These are phyloP conservation scores for Caranx ignobilis DNA, from an alignment of 2,113 vertebrate genomes.

Conservation along the genomic window DNA sequence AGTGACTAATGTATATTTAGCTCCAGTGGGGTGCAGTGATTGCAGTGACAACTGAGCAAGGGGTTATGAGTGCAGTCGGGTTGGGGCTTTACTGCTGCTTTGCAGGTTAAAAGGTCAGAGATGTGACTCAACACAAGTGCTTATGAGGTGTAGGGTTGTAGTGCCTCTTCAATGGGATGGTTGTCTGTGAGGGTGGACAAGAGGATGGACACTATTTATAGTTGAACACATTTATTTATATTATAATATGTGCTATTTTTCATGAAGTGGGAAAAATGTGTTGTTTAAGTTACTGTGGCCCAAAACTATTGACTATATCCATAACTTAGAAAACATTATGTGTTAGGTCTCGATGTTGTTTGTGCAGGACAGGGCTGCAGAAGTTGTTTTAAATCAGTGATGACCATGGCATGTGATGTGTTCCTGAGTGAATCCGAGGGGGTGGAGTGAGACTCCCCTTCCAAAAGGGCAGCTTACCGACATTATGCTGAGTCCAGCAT, in stretches of 20 bases:
- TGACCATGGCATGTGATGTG: not conserved
- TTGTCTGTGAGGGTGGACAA: slow-evolving; percentile 3
- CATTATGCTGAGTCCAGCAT: slow-evolving; percentile 54
- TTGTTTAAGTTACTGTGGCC: not conserved
- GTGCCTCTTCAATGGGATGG: slow-evolving; percentile 42
- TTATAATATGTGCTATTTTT: not conserved
- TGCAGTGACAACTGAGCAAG: slow-evolving; percentile 42
- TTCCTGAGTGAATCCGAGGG: not conserved
- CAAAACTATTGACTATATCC: not conserved
- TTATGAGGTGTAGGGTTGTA: slow-evolving; percentile 27
- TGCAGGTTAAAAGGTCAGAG: slow-evolving; percentile 52
- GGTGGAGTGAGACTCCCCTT: slow-evolving; percentile 17
- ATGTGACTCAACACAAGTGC: not conserved
- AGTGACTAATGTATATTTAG: slow-evolving; percentile 78
- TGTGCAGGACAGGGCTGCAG: not conserved
- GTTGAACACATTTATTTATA: too few relatives aligned
- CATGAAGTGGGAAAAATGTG: not conserved
- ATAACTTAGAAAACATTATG: not conserved
- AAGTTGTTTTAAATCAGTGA: slow-evolving; percentile 8
- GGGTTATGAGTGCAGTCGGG: slow-evolving; percentile 37
- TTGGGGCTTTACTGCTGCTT: slow-evolving; percentile 55
- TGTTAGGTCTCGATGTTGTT: not conserved
- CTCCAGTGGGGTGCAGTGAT: slow-evolving; percentile 44
- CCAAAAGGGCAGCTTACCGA: slow-evolving; percentile 47
- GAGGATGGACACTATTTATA: not conserved